Evolutionary conservation across 2,113 vertebrate genomes (phyloP).

Genomic region (Mus spicilegus): DNA sequence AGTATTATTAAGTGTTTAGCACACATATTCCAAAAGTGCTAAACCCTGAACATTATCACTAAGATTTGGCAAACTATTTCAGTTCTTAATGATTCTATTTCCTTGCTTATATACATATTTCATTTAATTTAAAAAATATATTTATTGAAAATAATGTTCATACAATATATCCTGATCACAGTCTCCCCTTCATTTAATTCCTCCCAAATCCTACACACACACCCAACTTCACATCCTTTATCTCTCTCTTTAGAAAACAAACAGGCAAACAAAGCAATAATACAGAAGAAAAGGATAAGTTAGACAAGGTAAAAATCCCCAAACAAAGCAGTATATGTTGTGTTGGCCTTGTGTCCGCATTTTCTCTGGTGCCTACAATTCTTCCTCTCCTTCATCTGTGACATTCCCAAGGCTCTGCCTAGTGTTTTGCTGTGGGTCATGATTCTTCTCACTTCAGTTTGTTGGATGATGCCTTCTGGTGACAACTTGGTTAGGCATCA

Average conservation of each 20-base stretch:
- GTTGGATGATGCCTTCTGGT: neutral
- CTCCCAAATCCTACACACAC: neutral
- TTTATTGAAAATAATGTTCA: neutral
- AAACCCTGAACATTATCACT: neutral
- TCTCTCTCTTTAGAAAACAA: neutral
- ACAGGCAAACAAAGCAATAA: neutral
- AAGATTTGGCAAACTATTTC: neutral
- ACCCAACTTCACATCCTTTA: neutral
- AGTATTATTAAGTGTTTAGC: neutral
- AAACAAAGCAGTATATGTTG: neutral
- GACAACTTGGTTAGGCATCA: neutral
- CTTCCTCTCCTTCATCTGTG: no score
- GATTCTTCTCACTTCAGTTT: neutral
- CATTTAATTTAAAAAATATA: neutral
- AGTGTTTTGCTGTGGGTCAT: neutral
- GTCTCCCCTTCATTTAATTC: neutral
- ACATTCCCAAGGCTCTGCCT: no score
- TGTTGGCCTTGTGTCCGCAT: no score
- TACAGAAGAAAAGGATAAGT: neutral
- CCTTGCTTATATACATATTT: neutral
- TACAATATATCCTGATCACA: neutral
- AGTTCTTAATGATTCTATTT: neutral
- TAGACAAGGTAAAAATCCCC: neutral
- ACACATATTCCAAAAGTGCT: neutral
- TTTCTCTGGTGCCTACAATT: no score